These are phyloP conservation scores for Drosophila eugracilis DNA, from an alignment of 1,140 invertebrate species.

Conservation along the genomic window DNA sequence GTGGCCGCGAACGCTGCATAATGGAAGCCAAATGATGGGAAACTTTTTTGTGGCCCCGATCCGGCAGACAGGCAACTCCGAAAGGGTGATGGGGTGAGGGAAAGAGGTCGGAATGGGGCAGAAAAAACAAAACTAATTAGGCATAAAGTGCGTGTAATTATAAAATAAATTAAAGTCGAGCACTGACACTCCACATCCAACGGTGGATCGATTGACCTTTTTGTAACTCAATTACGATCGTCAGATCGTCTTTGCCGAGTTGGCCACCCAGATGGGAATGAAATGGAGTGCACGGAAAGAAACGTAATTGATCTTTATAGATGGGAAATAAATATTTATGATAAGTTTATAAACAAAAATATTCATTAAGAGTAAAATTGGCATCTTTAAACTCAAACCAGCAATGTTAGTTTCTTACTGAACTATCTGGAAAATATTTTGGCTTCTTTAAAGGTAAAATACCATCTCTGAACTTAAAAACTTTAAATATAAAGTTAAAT, in stretches of 20 bases:
- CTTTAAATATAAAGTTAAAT: too few species aligned
- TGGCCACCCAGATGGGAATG: constrained; percentile 63
- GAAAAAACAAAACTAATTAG: constrained; percentile 71
- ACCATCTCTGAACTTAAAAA: too few species aligned
- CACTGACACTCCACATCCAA: constrained; percentile 49
- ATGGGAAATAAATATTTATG: neutral
- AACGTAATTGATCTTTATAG: neutral
- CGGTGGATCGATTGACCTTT: constrained; percentile 69
- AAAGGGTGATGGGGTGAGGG: neutral
- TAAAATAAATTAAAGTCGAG: constrained; percentile 75
- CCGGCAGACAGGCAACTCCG: constrained; percentile 15
- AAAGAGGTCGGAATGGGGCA: neutral
- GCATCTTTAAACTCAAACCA: too few species aligned
- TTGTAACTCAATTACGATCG: constrained; percentile 80
- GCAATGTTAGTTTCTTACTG: too few species aligned
- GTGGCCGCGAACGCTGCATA: constrained; percentile 81
- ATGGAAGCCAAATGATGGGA: constrained; percentile 82
- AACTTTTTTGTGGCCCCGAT: constrained; percentile 68
- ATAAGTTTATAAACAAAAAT: too few species aligned
- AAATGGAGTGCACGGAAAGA: constrained; percentile 3
- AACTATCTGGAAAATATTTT: too few species aligned
- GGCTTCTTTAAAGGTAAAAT: too few species aligned
- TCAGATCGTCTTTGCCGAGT: constrained; percentile 15
- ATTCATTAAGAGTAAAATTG: too few species aligned
- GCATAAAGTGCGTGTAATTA: constrained; percentile 71